phyloP scores from a whole-genome alignment of 64 coral and sea anemone genomes.

The Porites lutea region DNA sequence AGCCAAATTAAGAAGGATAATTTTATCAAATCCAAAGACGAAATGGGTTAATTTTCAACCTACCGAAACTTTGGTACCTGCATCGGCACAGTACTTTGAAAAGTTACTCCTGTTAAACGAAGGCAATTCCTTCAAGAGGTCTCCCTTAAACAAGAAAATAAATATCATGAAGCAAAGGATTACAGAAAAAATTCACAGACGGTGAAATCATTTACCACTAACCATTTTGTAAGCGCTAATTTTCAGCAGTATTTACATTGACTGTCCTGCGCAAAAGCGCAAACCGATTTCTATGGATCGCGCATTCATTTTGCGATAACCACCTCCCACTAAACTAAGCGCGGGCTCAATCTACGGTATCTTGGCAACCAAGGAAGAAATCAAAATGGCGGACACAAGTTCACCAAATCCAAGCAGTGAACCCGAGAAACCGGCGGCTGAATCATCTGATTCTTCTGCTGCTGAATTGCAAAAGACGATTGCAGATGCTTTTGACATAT shows the following conservation, averaged over 20 bases:
- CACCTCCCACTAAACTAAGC: background rate
- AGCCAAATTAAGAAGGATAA: background rate
- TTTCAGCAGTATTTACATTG: too few species aligned
- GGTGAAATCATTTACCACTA: background rate
- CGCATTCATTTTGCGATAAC: background rate
- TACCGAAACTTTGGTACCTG: slow-evolving; percentile 81
- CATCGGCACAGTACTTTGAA: slow-evolving; percentile 79
- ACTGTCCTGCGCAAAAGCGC: background rate
- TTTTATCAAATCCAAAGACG: background rate
- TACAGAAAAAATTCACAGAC: background rate
- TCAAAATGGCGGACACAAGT: slow-evolving; percentile 86
- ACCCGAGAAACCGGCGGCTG: slow-evolving; percentile 68
- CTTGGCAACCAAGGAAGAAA: slow-evolving; percentile 58
- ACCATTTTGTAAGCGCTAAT: background rate
- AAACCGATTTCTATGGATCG: background rate
- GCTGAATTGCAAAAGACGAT: slow-evolving; percentile 94
- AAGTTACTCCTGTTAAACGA: slow-evolving; percentile 94
- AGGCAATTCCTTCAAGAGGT: slow-evolving; percentile 87
- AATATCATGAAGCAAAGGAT: background rate
- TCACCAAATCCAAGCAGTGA: slow-evolving; percentile 45
- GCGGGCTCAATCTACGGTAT: slow-evolving; percentile 26
- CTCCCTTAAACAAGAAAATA: slow-evolving; percentile 57
- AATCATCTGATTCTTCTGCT: slow-evolving; percentile 77
- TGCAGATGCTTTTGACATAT: slow-evolving; percentile 97
- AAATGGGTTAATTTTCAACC: slow-evolving; percentile 20